Base-by-base conservation (phyloP, 1,140 invertebrate species). In the Diabrotica undecimpunctata region DNA sequence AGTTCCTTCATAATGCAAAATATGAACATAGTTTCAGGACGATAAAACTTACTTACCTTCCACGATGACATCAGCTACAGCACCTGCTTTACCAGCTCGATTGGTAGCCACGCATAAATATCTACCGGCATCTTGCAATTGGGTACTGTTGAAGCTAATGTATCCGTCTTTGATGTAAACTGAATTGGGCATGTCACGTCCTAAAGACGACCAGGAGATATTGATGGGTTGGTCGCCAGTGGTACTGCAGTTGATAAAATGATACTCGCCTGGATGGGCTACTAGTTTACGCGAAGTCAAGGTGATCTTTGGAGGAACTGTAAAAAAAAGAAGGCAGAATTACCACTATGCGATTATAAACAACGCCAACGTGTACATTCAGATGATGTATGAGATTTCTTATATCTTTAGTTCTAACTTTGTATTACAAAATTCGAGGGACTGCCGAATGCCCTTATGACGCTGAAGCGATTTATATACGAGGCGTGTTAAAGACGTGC, bases 61-160 rank as follows among this genome's bases (percentile, higher is more conserved):
- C 0, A 97, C 92, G 69, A 88, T 81, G 37, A 96, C 91, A 80
- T 94, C 89, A 13, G 92, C 92, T 39, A 85, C 87, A 58, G 88
- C 88, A 71, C 89, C 88, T 1, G 86, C 84, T 54, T 85, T 85
- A 54, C 90, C 92, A 38, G 84, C 85, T 14, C 77, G 69, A 74
- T 93, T 95, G 2, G 74, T 83, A 0, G 93, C 94, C 46, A 85
- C 85, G 76, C 95, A 97, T 4, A 88, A 83, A 73, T 97, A 97
- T 64, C 86, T 83, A 12, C 95, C 95, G 25, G 92, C 90, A 77
- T 97, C 94, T 6, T 86, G 85, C 4, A 88, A 85, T 54, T 87
- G 86, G 54, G 95, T 94, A 62, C 87, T 84, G 46, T 84, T 81
- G 82, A 96, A 95, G 72, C 87, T 83, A 11, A 92, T 74, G 2